Conservation (phyloP, 2,113 vertebrate genomes). For the Epinephelus cyanopodus region DNA sequence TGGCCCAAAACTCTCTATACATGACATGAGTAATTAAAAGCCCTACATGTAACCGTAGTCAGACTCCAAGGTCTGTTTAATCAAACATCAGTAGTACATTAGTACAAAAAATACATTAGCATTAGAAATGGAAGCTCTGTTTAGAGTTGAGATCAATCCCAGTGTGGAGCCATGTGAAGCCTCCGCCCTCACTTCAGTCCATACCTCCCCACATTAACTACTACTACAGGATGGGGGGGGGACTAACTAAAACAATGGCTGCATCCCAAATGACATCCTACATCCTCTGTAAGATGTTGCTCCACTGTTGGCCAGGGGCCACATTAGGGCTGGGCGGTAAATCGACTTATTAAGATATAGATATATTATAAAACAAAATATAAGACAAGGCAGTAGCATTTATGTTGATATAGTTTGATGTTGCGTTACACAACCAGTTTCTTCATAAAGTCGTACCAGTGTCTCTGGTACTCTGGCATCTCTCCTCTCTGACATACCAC, state of each 20-base stretch:
- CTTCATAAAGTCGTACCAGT: too few relatives aligned
- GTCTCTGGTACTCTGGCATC: too few relatives aligned
- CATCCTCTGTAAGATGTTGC: conserved; percentile 20
- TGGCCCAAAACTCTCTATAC: conserved; percentile 33
- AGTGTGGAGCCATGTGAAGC: conserved; percentile 46
- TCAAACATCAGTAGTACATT: conserved; percentile 62
- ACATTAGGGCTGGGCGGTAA: not conserved
- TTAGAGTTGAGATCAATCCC: conserved; percentile 42
- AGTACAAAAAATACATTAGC: conserved; percentile 75
- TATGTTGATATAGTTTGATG: too few relatives aligned
- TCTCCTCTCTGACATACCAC: too few relatives aligned
- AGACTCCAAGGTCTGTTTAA: conserved; percentile 26
- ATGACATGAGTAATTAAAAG: conserved; percentile 22
- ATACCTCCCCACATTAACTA: conserved; percentile 18
- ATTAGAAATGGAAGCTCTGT: conserved; percentile 68
- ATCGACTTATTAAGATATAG: too few relatives aligned
- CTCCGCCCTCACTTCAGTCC: conserved; percentile 27
- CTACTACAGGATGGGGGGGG: conserved; percentile 2
- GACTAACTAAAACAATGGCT: conserved; percentile 35
- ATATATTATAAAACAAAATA: too few relatives aligned
- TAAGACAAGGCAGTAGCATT: too few relatives aligned
- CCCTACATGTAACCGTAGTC: conserved; percentile 9
- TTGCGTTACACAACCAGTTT: too few relatives aligned
- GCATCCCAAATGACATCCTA: conserved; percentile 26
- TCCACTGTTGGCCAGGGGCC: conserved; percentile 14